Evolutionary conservation across 2,888 invertebrate genomes (phyloP), one percentile per base, ranked within the genome.

Genomic region (Drosophila neutralis): DNA sequence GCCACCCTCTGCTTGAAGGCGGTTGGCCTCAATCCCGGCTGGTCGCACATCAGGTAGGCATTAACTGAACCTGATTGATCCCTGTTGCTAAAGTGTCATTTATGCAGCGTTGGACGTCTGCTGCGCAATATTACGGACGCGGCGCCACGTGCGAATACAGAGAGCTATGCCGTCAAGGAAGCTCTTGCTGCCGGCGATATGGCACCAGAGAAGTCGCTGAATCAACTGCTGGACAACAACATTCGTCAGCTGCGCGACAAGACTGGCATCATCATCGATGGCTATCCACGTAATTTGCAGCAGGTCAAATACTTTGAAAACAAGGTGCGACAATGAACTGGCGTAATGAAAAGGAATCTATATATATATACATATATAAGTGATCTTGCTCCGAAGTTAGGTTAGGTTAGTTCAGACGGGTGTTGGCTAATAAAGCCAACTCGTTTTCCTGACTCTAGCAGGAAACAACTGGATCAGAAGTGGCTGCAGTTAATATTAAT

Each of bases 281-380:
- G 99, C 0, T 99, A 97, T 92, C 99, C 99, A 0, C 94, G 99
- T 65, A 98, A 98, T 90, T 94, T 98, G 91, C 95, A 96, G 57
- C 99, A 99, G 94, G 96, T 97, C 81, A 95, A 95, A 61, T 95
- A 96, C 89, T 99, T 99, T 92, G 97, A 99, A 93, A 95, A 94
- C 66, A 97, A 98, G 95, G 98, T 98, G 15, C 4, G 45, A 8
- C 15, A 45, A 24, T 21, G 11, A 42, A 21, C 2, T 1, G 15
- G 7, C 15, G 15, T 45, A 8, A 8, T 24, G 1, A 45, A 15
- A 24, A 88, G 18, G 80, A 60, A 7, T 15, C 15, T 2, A 4
- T 31, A 8, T 31, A 21, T 31, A 21, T 0, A 15, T 13, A 15
- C 1, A 15, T 15, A 15, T 15, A 36, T 36, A 11, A 11, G 33